These are phyloP conservation scores for Malurus elegans DNA, from an alignment of 2,113 vertebrate species.

Conservation along the genomic window DNA sequence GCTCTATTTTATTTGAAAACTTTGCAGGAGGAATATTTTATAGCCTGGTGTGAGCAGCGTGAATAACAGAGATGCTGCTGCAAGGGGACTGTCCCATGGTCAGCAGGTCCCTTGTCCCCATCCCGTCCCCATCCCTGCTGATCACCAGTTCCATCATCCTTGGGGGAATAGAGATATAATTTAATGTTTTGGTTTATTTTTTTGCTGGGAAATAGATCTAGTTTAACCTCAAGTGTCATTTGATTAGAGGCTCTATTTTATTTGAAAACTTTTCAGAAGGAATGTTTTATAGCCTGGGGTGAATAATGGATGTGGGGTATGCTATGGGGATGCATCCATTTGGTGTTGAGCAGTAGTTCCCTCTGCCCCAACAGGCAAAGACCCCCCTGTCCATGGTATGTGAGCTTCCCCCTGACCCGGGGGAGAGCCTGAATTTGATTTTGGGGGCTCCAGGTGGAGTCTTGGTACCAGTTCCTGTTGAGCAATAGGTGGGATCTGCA, in stretches of 20 bases:
- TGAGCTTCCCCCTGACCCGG: neutral
- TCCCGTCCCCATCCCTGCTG: too few relatives aligned
- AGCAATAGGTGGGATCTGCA: neutral
- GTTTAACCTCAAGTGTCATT: slow-evolving; percentile 14
- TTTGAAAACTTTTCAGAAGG: neutral
- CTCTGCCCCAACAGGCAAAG: rapidly evolving
- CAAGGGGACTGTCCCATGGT: too few relatives aligned
- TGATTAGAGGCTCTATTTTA: neutral
- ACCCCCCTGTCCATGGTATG: rapidly evolving
- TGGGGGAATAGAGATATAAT: neutral
- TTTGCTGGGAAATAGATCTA: neutral
- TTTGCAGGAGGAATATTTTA: neutral
- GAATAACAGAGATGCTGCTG: too few relatives aligned
- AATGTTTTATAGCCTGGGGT: neutral
- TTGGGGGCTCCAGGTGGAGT: neutral
- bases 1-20: slow-evolving; percentile 5
- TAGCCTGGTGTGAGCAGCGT: neutral
- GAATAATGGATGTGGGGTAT: neutral
- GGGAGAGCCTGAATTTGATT: neutral
- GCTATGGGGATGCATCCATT: neutral
- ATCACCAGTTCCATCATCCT: neutral
- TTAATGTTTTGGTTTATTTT: neutral
- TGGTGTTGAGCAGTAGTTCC: neutral
- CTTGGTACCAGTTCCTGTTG: too few relatives aligned
- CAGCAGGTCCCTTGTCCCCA: too few relatives aligned